A percentile compares a stretch with the other conserved stretches of the same genome.
These are phyloP conservation scores for Forpus xanthops DNA, from an alignment of 2,797 vertebrate genomes.

Conservation along the genomic window DNA sequence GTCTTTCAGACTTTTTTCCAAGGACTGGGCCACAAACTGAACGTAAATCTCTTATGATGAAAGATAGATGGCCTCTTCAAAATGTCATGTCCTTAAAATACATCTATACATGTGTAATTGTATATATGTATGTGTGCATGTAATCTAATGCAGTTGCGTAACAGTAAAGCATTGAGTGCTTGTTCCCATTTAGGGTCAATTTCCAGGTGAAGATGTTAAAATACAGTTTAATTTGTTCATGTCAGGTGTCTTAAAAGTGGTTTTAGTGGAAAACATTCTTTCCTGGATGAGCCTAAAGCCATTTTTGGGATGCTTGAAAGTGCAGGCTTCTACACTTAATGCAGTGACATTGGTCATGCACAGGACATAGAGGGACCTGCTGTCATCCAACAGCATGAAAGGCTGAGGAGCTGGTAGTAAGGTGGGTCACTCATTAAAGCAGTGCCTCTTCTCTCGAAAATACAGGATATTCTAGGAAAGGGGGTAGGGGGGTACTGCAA, in stretches of 20 bases:
- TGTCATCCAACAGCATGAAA: slow-evolving; percentile 42
- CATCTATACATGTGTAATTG: slow-evolving; percentile 60
- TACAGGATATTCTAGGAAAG: background rate
- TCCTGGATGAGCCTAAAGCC: background rate
- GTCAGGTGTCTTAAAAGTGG: background rate
- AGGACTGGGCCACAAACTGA: slow-evolving; percentile 33
- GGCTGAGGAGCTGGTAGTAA: background rate
- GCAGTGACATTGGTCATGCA: slow-evolving; percentile 1
- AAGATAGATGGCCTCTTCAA: slow-evolving; percentile 62
- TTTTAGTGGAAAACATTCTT: background rate
- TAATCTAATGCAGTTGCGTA: slow-evolving; percentile 47
- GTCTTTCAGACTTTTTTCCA: slow-evolving; percentile 47
- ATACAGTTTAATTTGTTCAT: background rate
- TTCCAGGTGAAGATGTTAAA: background rate
- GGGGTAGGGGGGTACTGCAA: background rate
- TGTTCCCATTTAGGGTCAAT: background rate
- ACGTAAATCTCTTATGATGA: slow-evolving; percentile 60
- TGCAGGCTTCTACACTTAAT: background rate
- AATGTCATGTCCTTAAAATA: slow-evolving; percentile 70
- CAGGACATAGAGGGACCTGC: slow-evolving; percentile 37
- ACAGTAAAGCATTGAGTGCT: background rate
- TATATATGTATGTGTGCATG: slow-evolving; percentile 36
- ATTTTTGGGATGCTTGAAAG: background rate
- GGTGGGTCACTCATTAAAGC: slow-evolving; percentile 32
- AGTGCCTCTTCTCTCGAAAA: slow-evolving; percentile 36